Evolutionary conservation across 2,888 invertebrate genomes (phyloP).

Genomic region (Norana najaformis): DNA sequence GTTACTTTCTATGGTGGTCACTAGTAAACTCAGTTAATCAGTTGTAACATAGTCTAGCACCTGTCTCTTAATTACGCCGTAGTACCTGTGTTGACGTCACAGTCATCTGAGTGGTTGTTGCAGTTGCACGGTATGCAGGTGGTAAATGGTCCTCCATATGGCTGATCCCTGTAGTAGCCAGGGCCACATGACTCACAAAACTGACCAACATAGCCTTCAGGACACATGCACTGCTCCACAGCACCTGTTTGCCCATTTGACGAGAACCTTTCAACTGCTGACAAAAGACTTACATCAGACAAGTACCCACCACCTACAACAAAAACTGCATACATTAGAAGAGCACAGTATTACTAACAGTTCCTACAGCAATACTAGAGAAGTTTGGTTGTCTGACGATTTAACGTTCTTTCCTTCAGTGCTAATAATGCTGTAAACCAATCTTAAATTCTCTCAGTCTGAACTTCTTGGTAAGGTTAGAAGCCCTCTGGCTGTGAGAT

Average conservation of each 20-base stretch:
- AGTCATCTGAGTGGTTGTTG: slow-evolving; percentile 91
- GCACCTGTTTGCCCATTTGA: background rate
- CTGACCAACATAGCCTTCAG: slow-evolving; percentile 73
- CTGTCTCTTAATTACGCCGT: too few species aligned
- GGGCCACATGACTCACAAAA: slow-evolving; percentile 96
- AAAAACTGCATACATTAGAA: background rate
- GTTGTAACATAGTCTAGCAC: too few species aligned
- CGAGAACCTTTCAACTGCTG: background rate
- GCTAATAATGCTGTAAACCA: background rate
- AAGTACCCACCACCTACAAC: slow-evolving; percentile 1
- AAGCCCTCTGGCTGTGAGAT: background rate
- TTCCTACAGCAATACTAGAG: background rate
- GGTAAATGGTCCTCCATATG: slow-evolving; percentile 88
- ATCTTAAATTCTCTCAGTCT: background rate
- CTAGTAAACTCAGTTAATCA: too few species aligned
- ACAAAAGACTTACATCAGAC: background rate
- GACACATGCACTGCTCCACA: slow-evolving; percentile 72
- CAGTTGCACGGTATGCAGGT: slow-evolving; percentile 95
- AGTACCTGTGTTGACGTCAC: slow-evolving; percentile 70
- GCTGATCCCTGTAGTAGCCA: slow-evolving; percentile 87
- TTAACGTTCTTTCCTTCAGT: too few species aligned
- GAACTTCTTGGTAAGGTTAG: background rate
- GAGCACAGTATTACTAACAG: background rate
- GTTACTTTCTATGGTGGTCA: too few species aligned
- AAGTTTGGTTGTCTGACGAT: too few species aligned